Evolutionary conservation across 92 coral and sea anemone genomes (phyloP).

Genomic region (Epizoanthus stellaris): DNA sequence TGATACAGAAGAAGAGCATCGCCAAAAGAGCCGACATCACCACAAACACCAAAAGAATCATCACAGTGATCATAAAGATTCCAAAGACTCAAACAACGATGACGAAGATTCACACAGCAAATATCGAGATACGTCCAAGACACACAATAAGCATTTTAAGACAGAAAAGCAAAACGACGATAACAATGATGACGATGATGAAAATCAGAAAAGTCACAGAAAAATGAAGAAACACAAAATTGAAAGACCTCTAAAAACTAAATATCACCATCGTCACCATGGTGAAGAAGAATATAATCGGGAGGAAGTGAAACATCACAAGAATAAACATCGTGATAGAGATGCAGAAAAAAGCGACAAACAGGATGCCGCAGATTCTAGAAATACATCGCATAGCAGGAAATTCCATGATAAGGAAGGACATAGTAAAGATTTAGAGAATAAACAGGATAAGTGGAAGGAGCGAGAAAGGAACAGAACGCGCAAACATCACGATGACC

Average conservation of each 20-base stretch:
- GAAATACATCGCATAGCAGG: no score
- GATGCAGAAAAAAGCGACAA: not conserved
- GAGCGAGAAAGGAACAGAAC: not conserved
- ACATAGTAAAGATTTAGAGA: not conserved
- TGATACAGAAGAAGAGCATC: not conserved
- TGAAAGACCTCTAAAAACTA: conserved; percentile 15
- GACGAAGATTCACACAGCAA: conserved; percentile 43
- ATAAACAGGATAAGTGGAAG: not conserved
- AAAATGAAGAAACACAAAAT: conserved; percentile 38
- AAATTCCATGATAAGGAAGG: no score
- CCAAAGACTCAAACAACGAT: not conserved
- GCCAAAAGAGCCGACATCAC: not conserved
- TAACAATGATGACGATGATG: conserved; percentile 29
- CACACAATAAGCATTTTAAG: conserved; percentile 23
- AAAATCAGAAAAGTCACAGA: conserved; percentile 50
- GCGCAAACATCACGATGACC: not conserved
- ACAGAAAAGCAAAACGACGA: not conserved
- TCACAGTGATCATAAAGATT: conserved; percentile 1
- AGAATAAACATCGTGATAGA: not conserved
- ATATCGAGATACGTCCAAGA: conserved; percentile 38
- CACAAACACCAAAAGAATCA: conserved; percentile 27
- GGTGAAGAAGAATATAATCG: not conserved
- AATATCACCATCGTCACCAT: conserved; percentile 14
- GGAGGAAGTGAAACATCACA: not conserved
- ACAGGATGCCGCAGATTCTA: not conserved